Evolutionary conservation across 2,113 vertebrate species (phyloP).

Genomic region (Catagonus wagneri): DNA sequence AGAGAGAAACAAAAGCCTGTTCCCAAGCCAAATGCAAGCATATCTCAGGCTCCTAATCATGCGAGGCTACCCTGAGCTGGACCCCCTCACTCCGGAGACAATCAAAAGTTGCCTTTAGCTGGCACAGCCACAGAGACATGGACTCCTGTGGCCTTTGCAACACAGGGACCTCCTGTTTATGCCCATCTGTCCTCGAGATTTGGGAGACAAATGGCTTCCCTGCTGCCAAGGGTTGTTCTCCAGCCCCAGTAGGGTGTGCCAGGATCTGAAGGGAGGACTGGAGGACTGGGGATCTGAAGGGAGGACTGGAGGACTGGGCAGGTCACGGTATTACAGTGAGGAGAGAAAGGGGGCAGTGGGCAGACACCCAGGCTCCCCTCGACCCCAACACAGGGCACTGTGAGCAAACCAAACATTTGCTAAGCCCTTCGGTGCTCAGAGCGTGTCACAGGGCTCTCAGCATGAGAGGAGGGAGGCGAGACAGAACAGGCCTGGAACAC

Average conservation of each 20-base stretch:
- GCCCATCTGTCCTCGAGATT: constrained; percentile 56
- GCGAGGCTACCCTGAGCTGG: neutral
- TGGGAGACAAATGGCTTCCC: constrained; percentile 16
- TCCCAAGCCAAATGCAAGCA: constrained; percentile 9
- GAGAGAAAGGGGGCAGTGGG: too few species aligned
- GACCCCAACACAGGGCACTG: neutral
- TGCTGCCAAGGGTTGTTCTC: constrained; percentile 18
- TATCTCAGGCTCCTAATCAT: neutral
- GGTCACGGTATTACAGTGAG: neutral
- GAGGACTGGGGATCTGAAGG: neutral
- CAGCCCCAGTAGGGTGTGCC: neutral
- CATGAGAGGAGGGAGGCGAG: neutral
- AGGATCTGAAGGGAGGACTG: neutral
- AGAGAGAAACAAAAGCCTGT: neutral
- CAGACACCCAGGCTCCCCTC: neutral
- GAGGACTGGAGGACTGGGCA: neutral
- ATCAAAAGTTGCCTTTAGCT: neutral
- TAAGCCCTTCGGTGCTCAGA: neutral
- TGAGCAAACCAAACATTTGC: neutral
- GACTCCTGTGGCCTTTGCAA: constrained; percentile 26
- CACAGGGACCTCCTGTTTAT: constrained; percentile 5
- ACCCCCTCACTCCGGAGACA: neutral
- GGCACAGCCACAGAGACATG: accelerated
- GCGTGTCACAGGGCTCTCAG: neutral
- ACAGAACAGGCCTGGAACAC: neutral